Evolutionary conservation across 2,797 vertebrate species (phyloP).

Genomic region (Halcyon leucocephala): DNA sequence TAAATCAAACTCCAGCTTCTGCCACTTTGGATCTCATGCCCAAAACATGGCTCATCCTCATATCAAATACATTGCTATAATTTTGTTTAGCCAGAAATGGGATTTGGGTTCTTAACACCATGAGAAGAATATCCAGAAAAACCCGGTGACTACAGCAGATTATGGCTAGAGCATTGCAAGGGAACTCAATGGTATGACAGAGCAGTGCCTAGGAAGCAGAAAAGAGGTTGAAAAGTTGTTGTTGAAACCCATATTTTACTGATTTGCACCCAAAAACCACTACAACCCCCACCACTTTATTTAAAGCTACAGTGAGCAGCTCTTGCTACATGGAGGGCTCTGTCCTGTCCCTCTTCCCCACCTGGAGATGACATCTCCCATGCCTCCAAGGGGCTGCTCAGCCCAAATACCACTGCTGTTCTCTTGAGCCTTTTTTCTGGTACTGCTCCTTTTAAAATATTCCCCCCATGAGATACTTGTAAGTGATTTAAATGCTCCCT

Average conservation of each 20-base stretch:
- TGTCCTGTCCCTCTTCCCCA: neutral
- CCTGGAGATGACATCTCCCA: neutral
- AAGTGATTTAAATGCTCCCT: constrained; percentile 4
- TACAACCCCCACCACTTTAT: neutral
- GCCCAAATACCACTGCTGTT: neutral
- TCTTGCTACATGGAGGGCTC: neutral
- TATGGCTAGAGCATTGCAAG: neutral
- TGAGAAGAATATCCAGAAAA: neutral
- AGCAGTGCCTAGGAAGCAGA: neutral
- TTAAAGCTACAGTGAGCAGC: neutral
- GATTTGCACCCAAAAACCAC: neutral
- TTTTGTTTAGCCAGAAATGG: neutral
- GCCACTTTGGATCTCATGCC: neutral
- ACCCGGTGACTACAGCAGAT: neutral
- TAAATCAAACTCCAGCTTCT: neutral
- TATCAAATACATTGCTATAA: neutral
- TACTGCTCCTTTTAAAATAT: neutral
- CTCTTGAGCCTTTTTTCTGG: neutral
- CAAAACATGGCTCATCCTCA: neutral
- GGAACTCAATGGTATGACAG: neutral
- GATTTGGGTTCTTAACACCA: neutral
- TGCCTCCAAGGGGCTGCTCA: neutral
- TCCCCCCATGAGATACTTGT: neutral
- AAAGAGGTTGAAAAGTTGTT: neutral
- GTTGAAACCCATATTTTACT: neutral